phyloP scores from a whole-genome alignment of 1,140 invertebrate genomes.

The Ceratina calcarata region DNA sequence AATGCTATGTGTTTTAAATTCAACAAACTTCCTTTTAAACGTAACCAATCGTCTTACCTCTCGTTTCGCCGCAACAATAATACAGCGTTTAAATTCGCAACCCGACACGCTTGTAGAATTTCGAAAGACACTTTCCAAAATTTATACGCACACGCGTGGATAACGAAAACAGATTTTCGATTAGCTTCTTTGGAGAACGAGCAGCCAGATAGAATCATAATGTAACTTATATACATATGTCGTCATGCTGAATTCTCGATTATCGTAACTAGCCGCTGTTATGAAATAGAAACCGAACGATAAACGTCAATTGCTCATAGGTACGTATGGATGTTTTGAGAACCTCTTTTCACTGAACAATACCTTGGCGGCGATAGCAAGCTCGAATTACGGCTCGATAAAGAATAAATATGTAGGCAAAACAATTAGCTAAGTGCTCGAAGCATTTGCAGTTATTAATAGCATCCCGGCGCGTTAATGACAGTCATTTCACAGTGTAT shows the following conservation, averaged over 20 bases:
- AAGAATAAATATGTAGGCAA: neutral
- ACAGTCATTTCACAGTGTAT: too few species aligned
- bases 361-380: neutral
- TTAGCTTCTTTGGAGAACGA: constrained; percentile 5
- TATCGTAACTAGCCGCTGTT: neutral
- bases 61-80: too few species aligned
- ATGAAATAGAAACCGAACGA: constrained; percentile 10
- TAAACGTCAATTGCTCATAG: neutral
- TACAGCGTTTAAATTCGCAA: too few species aligned
- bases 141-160: neutral
- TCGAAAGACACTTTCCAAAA: constrained; percentile 27
- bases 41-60: too few species aligned
- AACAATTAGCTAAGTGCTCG: neutral
- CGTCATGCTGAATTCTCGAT: constrained; percentile 23
- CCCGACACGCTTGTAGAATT: too few species aligned
- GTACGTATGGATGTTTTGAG: neutral
- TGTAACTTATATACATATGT: neutral
- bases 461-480: too few species aligned
- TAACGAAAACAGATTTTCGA: constrained; percentile 11
- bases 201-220: constrained; percentile 4
- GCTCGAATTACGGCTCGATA: neutral
- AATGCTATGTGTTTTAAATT: neutral
- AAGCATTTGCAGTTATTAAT: neutral
- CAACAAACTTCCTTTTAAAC: neutral
- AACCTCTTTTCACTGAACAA: neutral